Evolutionary conservation across 1,140 invertebrate species (phyloP).

Genomic region (Batillaria attramentaria): DNA sequence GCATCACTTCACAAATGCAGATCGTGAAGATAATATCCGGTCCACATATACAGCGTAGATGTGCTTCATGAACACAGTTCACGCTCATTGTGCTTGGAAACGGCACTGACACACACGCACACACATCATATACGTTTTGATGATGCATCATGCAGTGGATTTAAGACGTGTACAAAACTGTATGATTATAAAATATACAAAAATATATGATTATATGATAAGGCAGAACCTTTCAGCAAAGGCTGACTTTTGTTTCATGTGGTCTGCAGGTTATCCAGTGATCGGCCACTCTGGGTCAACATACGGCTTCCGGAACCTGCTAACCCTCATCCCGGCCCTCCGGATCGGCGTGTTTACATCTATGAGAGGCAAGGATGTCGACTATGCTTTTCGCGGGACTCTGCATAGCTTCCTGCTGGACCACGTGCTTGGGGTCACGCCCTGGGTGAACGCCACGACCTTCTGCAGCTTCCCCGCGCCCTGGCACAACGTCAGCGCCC

Average conservation of each 20-base stretch:
- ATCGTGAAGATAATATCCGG: too few species aligned
- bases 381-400: conserved; percentile 33
- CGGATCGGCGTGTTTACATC: conserved; percentile 51
- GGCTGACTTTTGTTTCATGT: neutral
- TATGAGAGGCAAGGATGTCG: conserved; percentile 45
- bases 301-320: conserved; percentile 45
- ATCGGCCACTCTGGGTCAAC: conserved; percentile 51
- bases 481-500: conserved; percentile 31
- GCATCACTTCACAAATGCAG: too few species aligned
- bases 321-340: conserved; percentile 44
- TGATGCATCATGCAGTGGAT: too few species aligned
- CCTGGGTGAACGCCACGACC: conserved; percentile 49
- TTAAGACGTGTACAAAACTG: too few species aligned
- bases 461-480: conserved; percentile 51
- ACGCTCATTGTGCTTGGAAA: too few species aligned
- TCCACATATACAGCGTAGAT: too few species aligned
- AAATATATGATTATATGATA: neutral
- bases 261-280: conserved; percentile 43
- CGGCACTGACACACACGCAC: too few species aligned
- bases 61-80: too few species aligned
- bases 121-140: too few species aligned
- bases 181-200: too few species aligned
- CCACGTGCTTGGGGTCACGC: conserved; percentile 31
- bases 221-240: neutral
- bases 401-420: conserved; percentile 51